Base-by-base conservation (phyloP, 2,797 vertebrate genomes). In the Muscicapa striata region DNA sequence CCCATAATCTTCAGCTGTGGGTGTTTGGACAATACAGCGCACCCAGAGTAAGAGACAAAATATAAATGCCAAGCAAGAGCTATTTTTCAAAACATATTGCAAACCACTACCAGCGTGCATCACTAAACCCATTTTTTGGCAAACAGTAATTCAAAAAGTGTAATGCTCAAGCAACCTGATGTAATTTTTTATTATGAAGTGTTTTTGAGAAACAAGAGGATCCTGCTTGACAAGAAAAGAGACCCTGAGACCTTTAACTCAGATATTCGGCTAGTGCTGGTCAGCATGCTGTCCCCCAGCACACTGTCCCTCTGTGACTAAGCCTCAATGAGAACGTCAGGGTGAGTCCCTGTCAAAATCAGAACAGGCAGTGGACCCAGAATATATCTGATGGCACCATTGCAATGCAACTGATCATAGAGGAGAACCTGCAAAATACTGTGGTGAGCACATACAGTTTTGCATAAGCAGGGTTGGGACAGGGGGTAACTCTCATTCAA, bases 361-460 rank as follows among this genome's bases (percentile, higher is more conserved):
- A 72, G 72, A 72, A 32, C 40, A 66, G 40, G 36, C 41, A 75
- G 23, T 17, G 14, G 51, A 30, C 45, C 66, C 4, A 1, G 24
- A 84, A 51, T 12, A 10, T 26, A 78, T 29, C 3, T 0, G 2
- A 55, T 0, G 62, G 45, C 2, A 9, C 32, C 36, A 58, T 4
- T 5, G 9, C 55, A 85, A 66, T 34, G 17, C 48, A 89, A 10
- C 26, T 10, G 17, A n/a, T 54, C 59, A 52, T 13, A 63, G 30
- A 38, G 5, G 4, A 46, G 51, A 63, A 26, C 8, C 40, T 59
- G 22, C 67, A 57, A 82, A 38, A 70, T 52, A 63, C 72, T 18
- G 4, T 6, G 10, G 11, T 74, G 6, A 76, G 22, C 15, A 45
- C 23, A 23, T 4, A 43, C 1, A 76, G 30, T 19, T 24, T 38